Conservation (phyloP, 2,797 vertebrate genomes). For the Moxostoma hubbsi region DNA sequence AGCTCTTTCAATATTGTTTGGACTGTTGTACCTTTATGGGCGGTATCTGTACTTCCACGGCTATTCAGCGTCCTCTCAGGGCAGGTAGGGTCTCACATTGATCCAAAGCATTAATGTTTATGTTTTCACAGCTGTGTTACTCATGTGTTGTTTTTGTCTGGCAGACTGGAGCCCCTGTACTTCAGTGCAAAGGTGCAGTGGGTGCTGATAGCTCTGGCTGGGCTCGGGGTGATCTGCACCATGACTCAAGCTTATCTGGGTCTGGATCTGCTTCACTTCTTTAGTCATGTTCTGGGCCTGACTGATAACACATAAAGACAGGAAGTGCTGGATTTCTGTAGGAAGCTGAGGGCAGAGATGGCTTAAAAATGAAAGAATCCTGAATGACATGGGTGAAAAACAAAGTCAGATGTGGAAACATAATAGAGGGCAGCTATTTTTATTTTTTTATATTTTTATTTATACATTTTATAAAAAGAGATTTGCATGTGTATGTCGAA, state of each 20-base stretch:
- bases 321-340: background rate
- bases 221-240: slow-evolving; percentile 74
- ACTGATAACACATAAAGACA: slow-evolving; percentile 42
- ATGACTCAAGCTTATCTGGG: slow-evolving; percentile 73
- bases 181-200: slow-evolving; percentile 82
- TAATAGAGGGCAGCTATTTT: too few relatives aligned
- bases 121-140: background rate
- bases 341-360: background rate
- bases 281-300: slow-evolving; percentile 39
- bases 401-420: too few relatives aligned
- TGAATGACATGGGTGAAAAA: too few relatives aligned
- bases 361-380: background rate
- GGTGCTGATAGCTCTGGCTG: slow-evolving; percentile 79
- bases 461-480: too few relatives aligned
- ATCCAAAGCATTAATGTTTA: background rate
- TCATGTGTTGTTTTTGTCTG: slow-evolving; percentile 1
- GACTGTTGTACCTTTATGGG: slow-evolving; percentile 82
- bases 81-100: slow-evolving; percentile 73
- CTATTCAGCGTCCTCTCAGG: slow-evolving; percentile 73
- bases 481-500: too few relatives aligned
- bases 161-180: slow-evolving; percentile 85
- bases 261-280: slow-evolving; percentile 60
- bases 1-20: slow-evolving; percentile 77
- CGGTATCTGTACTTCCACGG: slow-evolving; percentile 86
- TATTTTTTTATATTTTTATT: too few relatives aligned